phyloP scores from a whole-genome alignment of 2,888 invertebrate species.

The Pollenia griseotomentosa region DNA sequence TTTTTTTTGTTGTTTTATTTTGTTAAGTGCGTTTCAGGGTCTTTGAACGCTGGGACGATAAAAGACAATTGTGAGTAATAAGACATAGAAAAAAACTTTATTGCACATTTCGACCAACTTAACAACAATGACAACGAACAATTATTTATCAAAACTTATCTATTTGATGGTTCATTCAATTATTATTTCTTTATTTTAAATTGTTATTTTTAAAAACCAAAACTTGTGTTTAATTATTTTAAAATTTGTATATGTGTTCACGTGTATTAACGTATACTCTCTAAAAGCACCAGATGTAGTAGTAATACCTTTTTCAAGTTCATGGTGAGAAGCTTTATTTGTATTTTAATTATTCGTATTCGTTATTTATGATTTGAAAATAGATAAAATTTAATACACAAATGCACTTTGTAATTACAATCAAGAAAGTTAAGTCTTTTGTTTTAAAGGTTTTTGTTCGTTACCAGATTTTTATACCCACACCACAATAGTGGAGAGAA shows the following conservation, averaged over 20 bases:
- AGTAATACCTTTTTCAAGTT: conserved; percentile 58
- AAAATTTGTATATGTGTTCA: neutral
- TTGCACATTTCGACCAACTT: conserved; percentile 9
- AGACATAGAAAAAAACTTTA: conserved; percentile 15
- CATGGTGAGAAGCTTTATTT: conserved; percentile 46
- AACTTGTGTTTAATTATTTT: conserved; percentile 35
- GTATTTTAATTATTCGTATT: neutral
- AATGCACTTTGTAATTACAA: neutral
- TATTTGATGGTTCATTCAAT: conserved; percentile 23
- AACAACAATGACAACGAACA: conserved; percentile 26
- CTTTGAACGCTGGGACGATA: conserved; percentile 62
- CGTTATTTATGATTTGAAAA: neutral
- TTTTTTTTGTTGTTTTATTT: neutral
- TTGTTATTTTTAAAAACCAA: conserved; percentile 6
- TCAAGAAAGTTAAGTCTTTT: conserved; percentile 35
- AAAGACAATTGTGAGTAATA: conserved; percentile 21
- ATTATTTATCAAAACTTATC: neutral
- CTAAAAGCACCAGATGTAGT: neutral
- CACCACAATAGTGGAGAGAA: too few species aligned
- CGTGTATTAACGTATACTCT: neutral
- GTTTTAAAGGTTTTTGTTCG: neutral
- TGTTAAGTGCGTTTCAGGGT: conserved; percentile 68
- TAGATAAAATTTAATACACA: neutral
- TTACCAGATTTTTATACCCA: neutral
- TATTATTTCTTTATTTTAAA: conserved; percentile 22